Evolutionary conservation across 1,140 invertebrate genomes (phyloP).

Genomic region (Riptortus pedestris): DNA sequence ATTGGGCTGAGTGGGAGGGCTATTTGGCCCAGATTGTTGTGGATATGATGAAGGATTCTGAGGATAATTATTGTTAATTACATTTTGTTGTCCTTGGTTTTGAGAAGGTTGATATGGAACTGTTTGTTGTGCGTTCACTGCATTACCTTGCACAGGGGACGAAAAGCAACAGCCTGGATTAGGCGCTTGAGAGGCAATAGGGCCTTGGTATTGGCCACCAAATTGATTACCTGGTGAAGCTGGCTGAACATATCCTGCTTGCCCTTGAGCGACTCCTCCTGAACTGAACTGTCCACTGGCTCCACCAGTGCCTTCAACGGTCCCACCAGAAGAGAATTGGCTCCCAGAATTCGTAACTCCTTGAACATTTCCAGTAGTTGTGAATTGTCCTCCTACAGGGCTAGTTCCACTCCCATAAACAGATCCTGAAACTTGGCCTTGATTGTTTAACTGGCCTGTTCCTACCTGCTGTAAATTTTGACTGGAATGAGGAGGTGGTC

Average conservation of each 20-base stretch:
- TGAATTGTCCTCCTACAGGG: neutral
- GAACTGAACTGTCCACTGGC: slow-evolving; percentile 5
- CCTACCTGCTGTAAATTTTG: neutral
- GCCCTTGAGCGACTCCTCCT: slow-evolving; percentile 5
- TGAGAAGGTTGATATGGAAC: neutral
- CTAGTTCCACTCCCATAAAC: neutral
- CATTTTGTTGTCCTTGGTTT: neutral
- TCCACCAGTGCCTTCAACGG: slow-evolving; percentile 19
- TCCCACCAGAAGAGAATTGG: slow-evolving; percentile 17
- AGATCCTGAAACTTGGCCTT: neutral
- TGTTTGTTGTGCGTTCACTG: neutral
- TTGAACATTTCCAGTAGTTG: slow-evolving; percentile 10
- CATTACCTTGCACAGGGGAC: no score
- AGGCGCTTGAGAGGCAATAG: neutral
- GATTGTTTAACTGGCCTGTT: neutral
- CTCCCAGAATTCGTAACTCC: neutral
- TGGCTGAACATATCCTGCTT: neutral
- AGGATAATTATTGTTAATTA: neutral
- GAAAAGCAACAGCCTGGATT: neutral
- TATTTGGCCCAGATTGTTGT: neutral
- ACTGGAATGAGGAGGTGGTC: neutral
- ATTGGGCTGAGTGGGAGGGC: neutral
- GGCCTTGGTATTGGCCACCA: neutral
- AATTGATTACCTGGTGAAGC: neutral
- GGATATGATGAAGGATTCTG: neutral